Evolutionary conservation across 2,113 vertebrate species (phyloP), one percentile per base, ranked within the genome.

Genomic region (Scomber japonicus): DNA sequence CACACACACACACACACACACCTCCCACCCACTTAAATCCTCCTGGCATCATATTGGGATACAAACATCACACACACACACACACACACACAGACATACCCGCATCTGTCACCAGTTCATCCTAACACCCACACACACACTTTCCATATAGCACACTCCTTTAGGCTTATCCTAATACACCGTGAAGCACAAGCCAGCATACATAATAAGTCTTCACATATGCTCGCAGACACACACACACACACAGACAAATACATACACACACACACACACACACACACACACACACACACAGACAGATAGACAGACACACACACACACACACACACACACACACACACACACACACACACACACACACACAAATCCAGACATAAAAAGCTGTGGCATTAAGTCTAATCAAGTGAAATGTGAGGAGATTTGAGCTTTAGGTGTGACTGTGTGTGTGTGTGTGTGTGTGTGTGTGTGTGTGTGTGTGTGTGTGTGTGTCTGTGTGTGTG

Each of bases 151-250:
- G 4, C 14, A 63, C n/a, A 63, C n/a, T 74, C 66, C 69, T 83
- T 56, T 31, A 86, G 72, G 86, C 86, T 82, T 74, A 82, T 81
- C 70, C 62, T 81, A 83, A 88, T 74, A 70, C 78, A 84, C 82
- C 75, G 17, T 55, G 79, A 83, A 73, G 60, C 79, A 77, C 83
- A 85, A 62, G 57, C 67, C 71, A 55, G 69, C 86, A 82, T 80
- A 71, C 69, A 84, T 69, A 80, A 75, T 70, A 70, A 30, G 35
- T 27, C 3, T 69, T 17, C 55, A 46, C 83, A 83, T 56, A 72
- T 21, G 19, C 50, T 54, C 83, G 62, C 46, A 68, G 24, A 63
- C 63, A 50, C 19, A 31, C 44, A 50, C 61, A 51, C 53, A 71
- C 54, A 67, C 14, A 71, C 31, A 55, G 15, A 35, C 69, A 50